phyloP scores from a whole-genome alignment of 1,140 invertebrate species.

The Drosophila murphyi region DNA sequence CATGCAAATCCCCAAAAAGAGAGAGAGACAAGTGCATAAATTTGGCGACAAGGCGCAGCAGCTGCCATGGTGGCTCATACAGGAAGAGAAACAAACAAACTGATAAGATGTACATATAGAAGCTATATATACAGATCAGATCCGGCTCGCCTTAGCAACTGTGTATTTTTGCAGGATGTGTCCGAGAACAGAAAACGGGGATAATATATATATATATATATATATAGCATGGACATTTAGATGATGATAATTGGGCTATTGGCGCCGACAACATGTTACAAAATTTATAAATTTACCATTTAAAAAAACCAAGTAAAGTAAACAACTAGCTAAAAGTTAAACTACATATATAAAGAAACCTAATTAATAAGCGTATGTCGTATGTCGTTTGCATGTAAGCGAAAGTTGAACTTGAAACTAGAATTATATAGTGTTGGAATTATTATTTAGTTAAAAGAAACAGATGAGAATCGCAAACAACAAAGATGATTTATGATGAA shows the following conservation, averaged over 20 bases:
- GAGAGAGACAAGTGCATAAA: constrained; percentile 49
- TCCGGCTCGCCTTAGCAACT: constrained; percentile 33
- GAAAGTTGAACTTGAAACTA: constrained; percentile 83
- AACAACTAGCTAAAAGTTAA: constrained; percentile 83
- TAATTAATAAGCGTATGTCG: constrained; percentile 81
- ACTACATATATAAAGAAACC: constrained; percentile 83
- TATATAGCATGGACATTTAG: background rate
- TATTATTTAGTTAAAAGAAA: constrained; percentile 79
- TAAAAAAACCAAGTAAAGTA: constrained; percentile 58
- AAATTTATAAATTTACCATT: constrained; percentile 78
- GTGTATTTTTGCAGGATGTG: background rate
- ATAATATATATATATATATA: background rate
- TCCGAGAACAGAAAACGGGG: background rate
- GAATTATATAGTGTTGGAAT: constrained; percentile 83
- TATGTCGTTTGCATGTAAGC: constrained; percentile 81
- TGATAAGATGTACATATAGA: constrained; percentile 1
- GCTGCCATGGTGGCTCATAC: constrained; percentile 5
- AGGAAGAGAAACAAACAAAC: constrained; percentile 4
- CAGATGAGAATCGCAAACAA: constrained; percentile 60
- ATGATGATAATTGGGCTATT: background rate
- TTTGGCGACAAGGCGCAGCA: constrained; percentile 41
- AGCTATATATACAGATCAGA: background rate
- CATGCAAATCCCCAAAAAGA: constrained; percentile 47
- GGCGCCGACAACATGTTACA: constrained; percentile 60
- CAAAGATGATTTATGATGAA: constrained; percentile 44